Percentiles rank a stretch among this genome's conserved stretches.
Evolutionary conservation across 2,888 invertebrate species (phyloP).

Genomic region (Drosophila borborema): DNA sequence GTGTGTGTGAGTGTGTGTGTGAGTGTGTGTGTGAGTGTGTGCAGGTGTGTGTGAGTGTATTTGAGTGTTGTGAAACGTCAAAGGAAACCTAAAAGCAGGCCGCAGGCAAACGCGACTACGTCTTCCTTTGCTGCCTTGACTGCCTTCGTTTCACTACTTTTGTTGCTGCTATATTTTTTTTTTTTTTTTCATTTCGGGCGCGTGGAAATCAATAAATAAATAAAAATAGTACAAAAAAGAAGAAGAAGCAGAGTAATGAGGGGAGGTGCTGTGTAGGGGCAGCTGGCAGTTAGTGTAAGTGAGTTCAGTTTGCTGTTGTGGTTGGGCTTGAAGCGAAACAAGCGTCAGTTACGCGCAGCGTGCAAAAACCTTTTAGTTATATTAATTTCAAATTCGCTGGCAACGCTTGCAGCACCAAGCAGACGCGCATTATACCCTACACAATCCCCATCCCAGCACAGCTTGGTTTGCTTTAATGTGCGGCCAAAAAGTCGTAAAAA

Average conservation of each 20-base stretch:
- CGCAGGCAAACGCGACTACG: constrained; percentile 44
- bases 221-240: constrained; percentile 4
- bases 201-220: constrained; percentile 69
- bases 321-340: constrained; percentile 24
- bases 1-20: constrained; percentile 6
- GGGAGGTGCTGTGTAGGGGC: not conserved
- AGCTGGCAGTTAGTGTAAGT: constrained; percentile 9
- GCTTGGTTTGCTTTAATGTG: constrained; percentile 46
- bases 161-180: not conserved
- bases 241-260: not conserved
- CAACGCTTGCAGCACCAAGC: constrained; percentile 28
- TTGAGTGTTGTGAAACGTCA: constrained; percentile 30
- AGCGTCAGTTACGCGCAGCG: constrained; percentile 66
- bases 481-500: constrained; percentile 55
- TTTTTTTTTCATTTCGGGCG: constrained; percentile 16
- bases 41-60: constrained; percentile 7
- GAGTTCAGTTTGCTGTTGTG: not conserved
- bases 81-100: constrained; percentile 51
- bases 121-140: constrained; percentile 13
- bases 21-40: not conserved
- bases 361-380: constrained; percentile 78
- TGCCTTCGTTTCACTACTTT: not conserved
- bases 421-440: not conserved
- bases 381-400: constrained; percentile 76
- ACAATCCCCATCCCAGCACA: not conserved